A percentile compares a stretch with the other conserved stretches of the same genome.
Evolutionary conservation across 2,113 vertebrate species (phyloP).

Genomic region (Brachionichthys hirsutus): DNA sequence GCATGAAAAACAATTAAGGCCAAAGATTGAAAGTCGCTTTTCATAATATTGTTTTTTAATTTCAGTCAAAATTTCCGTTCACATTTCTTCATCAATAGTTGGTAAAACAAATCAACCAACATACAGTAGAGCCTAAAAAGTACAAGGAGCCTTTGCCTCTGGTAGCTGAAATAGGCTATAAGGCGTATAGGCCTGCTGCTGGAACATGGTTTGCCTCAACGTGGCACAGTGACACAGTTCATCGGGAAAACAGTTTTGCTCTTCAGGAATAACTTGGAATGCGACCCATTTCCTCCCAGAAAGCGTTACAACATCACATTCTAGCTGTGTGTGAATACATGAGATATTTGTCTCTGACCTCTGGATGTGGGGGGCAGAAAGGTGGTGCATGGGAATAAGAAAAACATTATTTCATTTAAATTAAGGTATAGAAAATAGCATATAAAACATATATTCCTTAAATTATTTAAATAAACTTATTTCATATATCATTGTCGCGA

Average conservation of each 20-base stretch:
- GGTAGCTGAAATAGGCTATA: slow-evolving; percentile 61
- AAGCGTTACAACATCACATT: slow-evolving; percentile 83
- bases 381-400: slow-evolving; percentile 79
- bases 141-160: slow-evolving; percentile 69
- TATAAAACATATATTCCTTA: slow-evolving; percentile 87
- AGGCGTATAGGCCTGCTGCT: slow-evolving; percentile 66
- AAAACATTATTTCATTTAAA: slow-evolving; percentile 77
- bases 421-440: slow-evolving; percentile 85
- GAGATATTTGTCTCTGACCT: slow-evolving; percentile 72
- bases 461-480: slow-evolving; percentile 85
- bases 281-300: slow-evolving; percentile 79
- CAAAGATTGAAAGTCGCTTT: slow-evolving; percentile 66
- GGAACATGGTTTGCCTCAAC: slow-evolving; percentile 73
- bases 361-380: slow-evolving; percentile 73
- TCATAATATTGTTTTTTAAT: slow-evolving; percentile 80
- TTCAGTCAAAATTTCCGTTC: slow-evolving; percentile 80
- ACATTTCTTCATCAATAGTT: slow-evolving; percentile 82
- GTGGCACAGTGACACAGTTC: slow-evolving; percentile 83
- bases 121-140: slow-evolving; percentile 79
- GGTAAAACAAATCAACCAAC: slow-evolving; percentile 80
- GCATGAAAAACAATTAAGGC: slow-evolving; percentile 58
- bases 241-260: slow-evolving; percentile 79
- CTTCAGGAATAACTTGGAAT: slow-evolving; percentile 80
- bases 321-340: slow-evolving; percentile 75
- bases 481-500: slow-evolving; percentile 82